Base-by-base conservation (phyloP, 1,140 invertebrate species). In the Bombus ignitus region DNA sequence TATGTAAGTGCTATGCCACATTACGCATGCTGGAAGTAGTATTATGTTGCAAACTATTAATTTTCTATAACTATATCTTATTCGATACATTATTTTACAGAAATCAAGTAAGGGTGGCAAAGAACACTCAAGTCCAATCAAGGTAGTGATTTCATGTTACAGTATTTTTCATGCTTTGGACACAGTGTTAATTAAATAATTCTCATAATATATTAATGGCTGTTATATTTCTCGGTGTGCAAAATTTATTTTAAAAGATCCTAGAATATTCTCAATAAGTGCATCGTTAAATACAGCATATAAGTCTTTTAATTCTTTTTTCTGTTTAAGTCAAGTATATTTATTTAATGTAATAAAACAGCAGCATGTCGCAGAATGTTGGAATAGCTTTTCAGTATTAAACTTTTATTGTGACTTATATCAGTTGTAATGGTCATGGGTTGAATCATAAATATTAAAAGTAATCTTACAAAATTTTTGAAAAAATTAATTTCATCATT, bases 21-120 rank as follows among this genome's bases (percentile, higher is more conserved):
- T 72, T 47, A 44, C 37, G 77, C 77, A 85, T 80, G 76, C 39
- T 72, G 77, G 35, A 80, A 80, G 53, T 85, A 85, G 76, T 85
- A 53, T 62, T 62, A 85, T 62, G 57, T 72, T 85, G 57, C 68
- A 39, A 39, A 80, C 39, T 28, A 2, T 53, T 59, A 39, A 76
- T 62, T 15, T 70, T 68, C 18, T 68, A 68, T 47, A 37, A 57
- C 53, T 68, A 32, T 84, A 72, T 80, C 47, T 84, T 72, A 85
- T 39, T 39, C 68, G 37, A 72, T 86, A 71, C 71, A 57, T 91
- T 92, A 86, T 91, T 95, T 96, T 96, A 89, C 95, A 96, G 96
- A 96, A 96, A 95, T 96, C 96, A 93, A 96, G 96, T 95, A 96
- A 96, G 95, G 95, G 93, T 93, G 96, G 96, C 90, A 96, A 96